Conservation (phyloP, 2,113 vertebrate species). For the Telmatochromis sp. region DNA sequence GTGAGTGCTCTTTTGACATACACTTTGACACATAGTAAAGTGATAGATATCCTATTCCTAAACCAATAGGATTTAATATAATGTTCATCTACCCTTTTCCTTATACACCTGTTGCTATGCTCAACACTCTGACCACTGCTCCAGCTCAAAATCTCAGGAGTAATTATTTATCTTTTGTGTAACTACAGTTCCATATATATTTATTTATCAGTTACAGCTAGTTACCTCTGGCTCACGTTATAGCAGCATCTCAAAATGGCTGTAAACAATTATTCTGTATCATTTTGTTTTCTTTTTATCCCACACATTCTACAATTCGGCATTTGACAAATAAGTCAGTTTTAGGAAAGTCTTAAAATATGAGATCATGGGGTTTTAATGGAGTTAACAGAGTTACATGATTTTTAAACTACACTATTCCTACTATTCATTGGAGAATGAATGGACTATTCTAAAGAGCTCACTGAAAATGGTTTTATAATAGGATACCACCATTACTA, state of each 20-base stretch:
- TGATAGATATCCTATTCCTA: neutral
- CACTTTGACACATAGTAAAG: neutral
- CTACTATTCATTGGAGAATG: neutral
- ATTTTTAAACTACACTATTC: neutral
- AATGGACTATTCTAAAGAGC: neutral
- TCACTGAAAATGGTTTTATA: neutral
- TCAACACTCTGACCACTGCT: neutral
- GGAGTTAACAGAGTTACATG: neutral
- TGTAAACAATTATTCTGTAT: neutral
- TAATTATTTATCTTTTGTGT: neutral
- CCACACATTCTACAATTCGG: neutral
- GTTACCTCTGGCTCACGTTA: fast-evolving
- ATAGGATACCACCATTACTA: neutral
- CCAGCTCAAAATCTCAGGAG: neutral
- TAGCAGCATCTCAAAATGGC: neutral
- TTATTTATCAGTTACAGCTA: neutral
- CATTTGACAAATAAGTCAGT: neutral
- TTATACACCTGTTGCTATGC: neutral
- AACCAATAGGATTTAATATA: neutral
- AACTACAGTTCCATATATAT: neutral
- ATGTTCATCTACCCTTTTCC: neutral
- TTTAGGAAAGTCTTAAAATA: neutral
- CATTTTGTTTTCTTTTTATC: neutral
- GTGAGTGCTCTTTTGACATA: neutral
- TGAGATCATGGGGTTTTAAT: fast-evolving